Evolutionary conservation across 37 sponge, comb jelly and placozoan genomes (phyloP).

Genomic region (Tethya wilhelma): DNA sequence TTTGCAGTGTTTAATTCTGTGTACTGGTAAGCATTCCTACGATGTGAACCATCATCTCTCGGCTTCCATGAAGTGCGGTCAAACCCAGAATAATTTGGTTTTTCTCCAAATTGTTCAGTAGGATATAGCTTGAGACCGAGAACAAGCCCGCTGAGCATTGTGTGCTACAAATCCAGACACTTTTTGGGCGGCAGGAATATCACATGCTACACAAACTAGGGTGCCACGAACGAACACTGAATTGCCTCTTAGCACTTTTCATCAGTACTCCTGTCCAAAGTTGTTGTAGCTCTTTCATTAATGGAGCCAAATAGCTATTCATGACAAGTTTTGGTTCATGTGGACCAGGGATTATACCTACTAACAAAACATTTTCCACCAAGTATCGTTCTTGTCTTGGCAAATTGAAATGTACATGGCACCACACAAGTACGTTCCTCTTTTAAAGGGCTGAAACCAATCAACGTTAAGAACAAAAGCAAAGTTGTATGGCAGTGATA

Average conservation of each 20-base stretch:
- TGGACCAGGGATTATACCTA: conserved; percentile 41
- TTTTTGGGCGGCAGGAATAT: conserved; percentile 44
- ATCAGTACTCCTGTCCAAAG: too few species aligned
- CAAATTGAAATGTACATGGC: conserved; percentile 29
- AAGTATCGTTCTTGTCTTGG: conserved; percentile 14
- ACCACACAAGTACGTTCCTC: conserved; percentile 7
- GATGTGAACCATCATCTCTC: background rate
- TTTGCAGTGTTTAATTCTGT: conserved; percentile 3
- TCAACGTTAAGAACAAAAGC: conserved; percentile 22
- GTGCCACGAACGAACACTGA: too few species aligned
- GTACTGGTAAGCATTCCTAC: background rate
- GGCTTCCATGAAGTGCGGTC: conserved; percentile 1
- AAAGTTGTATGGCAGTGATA: conserved; percentile 20
- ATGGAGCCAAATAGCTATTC: conserved; percentile 23
- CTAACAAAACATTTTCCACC: conserved; percentile 21
- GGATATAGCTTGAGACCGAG: conserved; percentile 14
- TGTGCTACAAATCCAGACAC: conserved; percentile 42
- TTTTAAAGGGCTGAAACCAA: conserved; percentile 27
- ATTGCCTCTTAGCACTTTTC: too few species aligned
- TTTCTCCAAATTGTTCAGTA: conserved; percentile 49
- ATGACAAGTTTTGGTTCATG: conserved; percentile 21
- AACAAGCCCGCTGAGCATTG: conserved; percentile 29
- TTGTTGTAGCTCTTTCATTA: too few species aligned
- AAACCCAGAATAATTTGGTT: conserved; percentile 34
- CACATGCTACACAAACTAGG: too few species aligned